Evolutionary conservation across 2,888 invertebrate species (phyloP).

Genomic region (Patella depressa): DNA sequence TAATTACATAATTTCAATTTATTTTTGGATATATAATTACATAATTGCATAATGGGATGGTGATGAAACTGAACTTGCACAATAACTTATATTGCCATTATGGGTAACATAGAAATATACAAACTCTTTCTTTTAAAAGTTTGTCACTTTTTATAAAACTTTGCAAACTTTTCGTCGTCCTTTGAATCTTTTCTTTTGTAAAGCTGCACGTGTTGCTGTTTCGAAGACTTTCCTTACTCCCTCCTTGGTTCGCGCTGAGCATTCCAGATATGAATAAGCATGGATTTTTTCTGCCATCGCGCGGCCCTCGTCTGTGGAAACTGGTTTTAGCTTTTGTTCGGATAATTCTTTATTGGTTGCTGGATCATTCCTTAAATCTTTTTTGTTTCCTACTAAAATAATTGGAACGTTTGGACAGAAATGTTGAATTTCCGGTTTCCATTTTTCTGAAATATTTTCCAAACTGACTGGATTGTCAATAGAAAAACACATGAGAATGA

Average conservation of each 20-base stretch:
- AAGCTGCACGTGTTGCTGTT: slow-evolving; percentile 96
- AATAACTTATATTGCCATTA: no score
- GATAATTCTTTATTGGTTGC: slow-evolving; percentile 77
- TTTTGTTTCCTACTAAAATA: slow-evolving; percentile 97
- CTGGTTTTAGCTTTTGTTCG: slow-evolving; percentile 99
- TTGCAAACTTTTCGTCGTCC: not conserved
- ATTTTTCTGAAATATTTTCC: slow-evolving; percentile 99
- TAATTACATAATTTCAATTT: no score
- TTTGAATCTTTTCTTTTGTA: slow-evolving; percentile 81
- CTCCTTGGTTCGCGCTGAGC: slow-evolving; percentile 99
- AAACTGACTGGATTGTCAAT: slow-evolving; percentile 99
- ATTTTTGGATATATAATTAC: no score
- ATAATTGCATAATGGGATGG: no score
- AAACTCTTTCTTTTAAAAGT: no score
- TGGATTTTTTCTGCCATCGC: slow-evolving; percentile 99
- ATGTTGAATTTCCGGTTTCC: slow-evolving; percentile 95
- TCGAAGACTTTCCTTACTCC: slow-evolving; percentile 99
- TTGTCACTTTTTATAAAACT: no score
- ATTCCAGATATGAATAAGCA: slow-evolving; percentile 98
- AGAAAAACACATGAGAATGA: slow-evolving; percentile 99
- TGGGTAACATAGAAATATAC: no score
- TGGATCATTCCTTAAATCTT: slow-evolving; percentile 74
- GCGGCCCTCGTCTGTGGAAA: slow-evolving; percentile 95
- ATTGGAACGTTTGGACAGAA: slow-evolving; percentile 99
- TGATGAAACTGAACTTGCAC: no score